These are phyloP conservation scores for Chymomyza procnemis DNA, from an alignment of 2,888 invertebrate genomes.

Conservation along the genomic window DNA sequence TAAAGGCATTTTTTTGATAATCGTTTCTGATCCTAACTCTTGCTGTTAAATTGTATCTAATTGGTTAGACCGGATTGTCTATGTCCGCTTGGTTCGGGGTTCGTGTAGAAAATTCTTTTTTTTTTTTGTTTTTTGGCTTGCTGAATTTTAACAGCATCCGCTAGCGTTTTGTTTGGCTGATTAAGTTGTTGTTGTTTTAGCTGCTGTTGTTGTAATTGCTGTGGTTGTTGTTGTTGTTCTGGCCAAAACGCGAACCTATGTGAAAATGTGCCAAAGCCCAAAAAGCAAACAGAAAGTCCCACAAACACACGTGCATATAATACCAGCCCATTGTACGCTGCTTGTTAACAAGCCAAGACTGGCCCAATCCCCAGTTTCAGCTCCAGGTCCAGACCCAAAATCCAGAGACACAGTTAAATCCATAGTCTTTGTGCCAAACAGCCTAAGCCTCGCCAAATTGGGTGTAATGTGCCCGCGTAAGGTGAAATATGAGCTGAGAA, in stretches of 20 bases:
- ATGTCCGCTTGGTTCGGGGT: constrained; percentile 26
- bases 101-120: constrained; percentile 4
- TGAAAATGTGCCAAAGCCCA: constrained; percentile 44
- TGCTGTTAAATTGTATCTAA: too few relatives aligned
- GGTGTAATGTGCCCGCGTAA: constrained; percentile 62
- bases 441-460: constrained; percentile 58
- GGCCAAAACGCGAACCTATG: constrained; percentile 6
- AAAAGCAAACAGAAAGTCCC: background rate
- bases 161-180: constrained; percentile 53
- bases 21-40: too few relatives aligned
- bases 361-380: constrained; percentile 33
- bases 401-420: too few relatives aligned
- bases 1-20: too few relatives aligned
- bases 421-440: background rate
- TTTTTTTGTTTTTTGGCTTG: background rate
- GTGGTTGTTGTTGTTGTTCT: constrained; percentile 8
- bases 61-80: too few relatives aligned
- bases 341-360: constrained; percentile 60
- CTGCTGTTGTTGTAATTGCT: constrained; percentile 5
- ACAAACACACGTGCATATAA: constrained; percentile 39
- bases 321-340: constrained; percentile 63
- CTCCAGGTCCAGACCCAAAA: constrained; percentile 9
- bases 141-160: constrained; percentile 66
- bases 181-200: constrained; percentile 54
- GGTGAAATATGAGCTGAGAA: constrained; percentile 72